These are phyloP conservation scores for Cariama cristata DNA, from an alignment of 2,113 vertebrate species.

Conservation along the genomic window DNA sequence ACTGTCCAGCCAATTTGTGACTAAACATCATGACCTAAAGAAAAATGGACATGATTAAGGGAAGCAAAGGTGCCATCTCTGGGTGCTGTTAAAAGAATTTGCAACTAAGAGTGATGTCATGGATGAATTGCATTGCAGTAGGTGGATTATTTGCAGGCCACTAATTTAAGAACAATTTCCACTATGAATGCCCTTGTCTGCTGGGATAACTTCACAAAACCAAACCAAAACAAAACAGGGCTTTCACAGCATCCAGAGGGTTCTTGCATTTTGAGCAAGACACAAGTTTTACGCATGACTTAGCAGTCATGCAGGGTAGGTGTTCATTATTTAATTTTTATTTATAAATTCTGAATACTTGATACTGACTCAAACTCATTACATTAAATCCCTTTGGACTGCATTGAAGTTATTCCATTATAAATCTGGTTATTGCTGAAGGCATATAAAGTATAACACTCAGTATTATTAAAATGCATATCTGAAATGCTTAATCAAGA, in stretches of 20 bases:
- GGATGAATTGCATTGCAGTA: neutral
- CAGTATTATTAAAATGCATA: neutral
- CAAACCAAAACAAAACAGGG: neutral
- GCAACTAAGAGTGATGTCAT: neutral
- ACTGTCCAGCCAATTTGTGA: conserved; percentile 10
- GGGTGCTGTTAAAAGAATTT: neutral
- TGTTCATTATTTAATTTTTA: neutral
- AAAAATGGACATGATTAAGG: neutral
- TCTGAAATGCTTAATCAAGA: neutral
- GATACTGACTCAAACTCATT: neutral
- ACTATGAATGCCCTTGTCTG: neutral
- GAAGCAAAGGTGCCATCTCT: neutral
- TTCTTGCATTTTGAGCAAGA: neutral
- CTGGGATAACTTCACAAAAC: neutral
- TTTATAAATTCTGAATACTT: neutral
- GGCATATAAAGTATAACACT: neutral
- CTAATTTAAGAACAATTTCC: neutral
- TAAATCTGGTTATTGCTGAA: neutral
- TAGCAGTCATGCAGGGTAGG: neutral
- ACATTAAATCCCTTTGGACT: neutral
- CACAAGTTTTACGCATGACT: neutral
- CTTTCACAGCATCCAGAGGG: neutral
- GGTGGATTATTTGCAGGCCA: neutral
- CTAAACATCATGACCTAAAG: neutral
- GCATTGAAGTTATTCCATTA: neutral